Conservation (phyloP, 2,888 invertebrate genomes). For the Drosophila monieri region DNA sequence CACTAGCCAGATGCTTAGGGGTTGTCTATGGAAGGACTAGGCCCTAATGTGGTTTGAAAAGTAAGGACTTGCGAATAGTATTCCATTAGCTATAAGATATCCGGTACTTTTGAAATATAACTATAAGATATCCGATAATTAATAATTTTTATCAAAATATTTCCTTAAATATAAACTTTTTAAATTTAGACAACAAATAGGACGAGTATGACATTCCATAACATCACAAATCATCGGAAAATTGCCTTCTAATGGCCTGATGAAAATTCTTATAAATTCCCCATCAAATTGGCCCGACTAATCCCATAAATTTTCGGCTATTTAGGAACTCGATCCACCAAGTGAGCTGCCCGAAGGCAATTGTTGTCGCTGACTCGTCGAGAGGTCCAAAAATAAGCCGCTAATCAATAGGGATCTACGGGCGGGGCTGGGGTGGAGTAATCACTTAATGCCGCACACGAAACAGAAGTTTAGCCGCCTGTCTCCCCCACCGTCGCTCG, state of each 20-base stretch:
- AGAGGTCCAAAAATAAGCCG: slow-evolving; percentile 47
- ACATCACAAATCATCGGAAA: slow-evolving; percentile 18
- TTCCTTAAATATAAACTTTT: too few relatives aligned
- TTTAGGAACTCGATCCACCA: slow-evolving; percentile 39
- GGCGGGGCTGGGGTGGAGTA: slow-evolving; percentile 47
- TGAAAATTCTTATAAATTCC: slow-evolving; percentile 33
- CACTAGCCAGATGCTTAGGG: slow-evolving; percentile 2
- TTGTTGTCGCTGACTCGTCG: slow-evolving; percentile 12
- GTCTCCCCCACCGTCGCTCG: neutral
- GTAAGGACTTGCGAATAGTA: too few relatives aligned
- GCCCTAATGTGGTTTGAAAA: neutral
- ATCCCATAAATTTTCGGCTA: slow-evolving; percentile 40
- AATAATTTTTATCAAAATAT: too few relatives aligned
- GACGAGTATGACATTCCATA: neutral
- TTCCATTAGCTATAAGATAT: too few relatives aligned
- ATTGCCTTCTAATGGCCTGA: slow-evolving; percentile 9
- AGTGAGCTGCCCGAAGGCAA: slow-evolving; percentile 40
- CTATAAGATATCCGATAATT: neutral
- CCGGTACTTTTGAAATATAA: too few relatives aligned
- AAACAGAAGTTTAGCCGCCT: slow-evolving; percentile 18
- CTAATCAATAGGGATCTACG: slow-evolving; percentile 64
- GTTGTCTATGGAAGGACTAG: neutral
- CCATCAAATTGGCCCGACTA: slow-evolving; percentile 29
- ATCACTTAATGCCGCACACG: slow-evolving; percentile 64
- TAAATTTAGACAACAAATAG: too few relatives aligned